Base-by-base conservation (phyloP, 2,113 vertebrate genomes). In the Thinocorus orbignyianus region DNA sequence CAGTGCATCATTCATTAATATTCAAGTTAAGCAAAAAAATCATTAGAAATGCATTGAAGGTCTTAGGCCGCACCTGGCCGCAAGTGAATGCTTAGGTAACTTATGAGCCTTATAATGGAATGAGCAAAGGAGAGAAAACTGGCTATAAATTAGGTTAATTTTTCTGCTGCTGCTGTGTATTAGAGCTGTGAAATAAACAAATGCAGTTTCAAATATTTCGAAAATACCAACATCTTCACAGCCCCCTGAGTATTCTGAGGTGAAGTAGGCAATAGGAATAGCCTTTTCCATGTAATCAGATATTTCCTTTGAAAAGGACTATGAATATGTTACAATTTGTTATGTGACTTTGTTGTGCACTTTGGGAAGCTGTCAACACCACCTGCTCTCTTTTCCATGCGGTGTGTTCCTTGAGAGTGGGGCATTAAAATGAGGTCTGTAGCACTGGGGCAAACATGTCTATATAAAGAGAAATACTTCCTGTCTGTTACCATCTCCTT, bases 71-170 rank as follows among this genome's bases (percentile, higher is more conserved):
- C 81, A 90, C 80, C 68, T 88, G 83, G 25, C 68, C 88, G 55
- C 79, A 85, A 88, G 74, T 58, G 60, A 93, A 66, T 83, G 46
- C 76, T 93, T 92, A 84, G 60, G 80, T 30, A 93, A 78, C 33
- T 88, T 92, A 94, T 81, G 82, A 95, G 72, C 46, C 83, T 86
- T 93, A 73, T 58, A 92, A 86, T 70, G 54, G 33, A 93, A 92
- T 60, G 26, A 81, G 62, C 55, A 77, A 81, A 83, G 39, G 41
- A 88, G 37, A 83, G 16, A 90, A 92, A 86, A 37, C 4, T 58
- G 22, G 17, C 73, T 80, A 69, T 77, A 73, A 69, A 69, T 66
- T 61, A 18, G 52, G 41, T 80, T 88, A 93, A 39, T 17, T 92
- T 92, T 91, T 92, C 90, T 91, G 60, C 52, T 72, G 60, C 52